Base-by-base conservation (phyloP, 2,797 vertebrate species). In the Anguilla megastoma region DNA sequence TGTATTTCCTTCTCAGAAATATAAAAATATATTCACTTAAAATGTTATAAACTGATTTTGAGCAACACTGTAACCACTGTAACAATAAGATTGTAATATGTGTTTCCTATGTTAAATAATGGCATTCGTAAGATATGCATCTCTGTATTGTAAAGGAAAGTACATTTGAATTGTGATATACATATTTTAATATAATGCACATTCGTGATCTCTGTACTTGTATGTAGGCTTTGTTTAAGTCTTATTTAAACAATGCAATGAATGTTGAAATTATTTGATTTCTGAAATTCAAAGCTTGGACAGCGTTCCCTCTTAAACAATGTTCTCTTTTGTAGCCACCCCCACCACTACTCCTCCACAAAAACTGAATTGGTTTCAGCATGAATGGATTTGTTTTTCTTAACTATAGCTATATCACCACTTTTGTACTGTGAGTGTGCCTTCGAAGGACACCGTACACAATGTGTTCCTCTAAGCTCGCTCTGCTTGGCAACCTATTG, bases 391-490 rank as follows among this genome's bases (percentile, higher is more conserved):
- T 24, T 85, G 33, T 85, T 85, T 41, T 85, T 18, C 52, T 79
- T 76, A 41, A 76, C 30, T 48, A 52, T 45, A 45, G 41, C 79
- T 83, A 9, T 14, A 84, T 84, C n/a, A 12, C 24, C 48, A 41
- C 48, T 85, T 24, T 86, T 69, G 3, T 69, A 16, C 10, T 45
- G 27, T 58, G 33, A 54, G 18, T 10, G 6, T 86, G 74, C 52
- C 86, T 58, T 82, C 45, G 10, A 56, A 54, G 54, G 41, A 56
- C 24, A 60, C 24, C 30, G 33, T 82, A 80, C 36, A 50, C 4
- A 2, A 1, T 16, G 2, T 24, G 63, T 87, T 85, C 10, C 58
- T 54, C 41, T 66, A 2, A 0, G 0, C 50, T 79, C 8, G 41
- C 58, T 63, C 79, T 74, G 83, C 36, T 86, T 86, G n/a, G 63